phyloP scores from a whole-genome alignment of 2,888 invertebrate species.

The Pollenia amentaria region DNA sequence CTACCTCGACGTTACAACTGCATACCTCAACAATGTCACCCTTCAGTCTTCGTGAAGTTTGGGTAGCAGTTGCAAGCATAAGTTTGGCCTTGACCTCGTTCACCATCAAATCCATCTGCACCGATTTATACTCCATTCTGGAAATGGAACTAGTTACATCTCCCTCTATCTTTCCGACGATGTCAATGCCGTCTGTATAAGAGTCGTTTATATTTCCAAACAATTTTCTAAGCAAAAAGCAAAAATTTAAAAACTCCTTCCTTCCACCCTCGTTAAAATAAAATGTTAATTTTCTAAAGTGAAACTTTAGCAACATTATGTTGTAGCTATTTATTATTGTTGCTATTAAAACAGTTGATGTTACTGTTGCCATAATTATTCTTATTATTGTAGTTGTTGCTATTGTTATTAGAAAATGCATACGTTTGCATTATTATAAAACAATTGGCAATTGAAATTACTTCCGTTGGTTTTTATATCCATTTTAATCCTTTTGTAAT shows the following conservation, averaged over 20 bases:
- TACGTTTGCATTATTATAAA: slow-evolving; percentile 72
- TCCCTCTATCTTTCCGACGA: too few species aligned
- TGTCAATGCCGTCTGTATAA: too few species aligned
- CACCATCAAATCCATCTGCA: too few species aligned
- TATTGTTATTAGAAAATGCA: slow-evolving; percentile 64
- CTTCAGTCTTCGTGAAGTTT: too few species aligned
- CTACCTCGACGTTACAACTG: too few species aligned
- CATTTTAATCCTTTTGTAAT: slow-evolving; percentile 71
- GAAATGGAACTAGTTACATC: too few species aligned
- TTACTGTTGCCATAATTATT: slow-evolving; percentile 14
- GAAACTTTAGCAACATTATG: slow-evolving; percentile 65
- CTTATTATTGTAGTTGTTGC: slow-evolving; percentile 35
- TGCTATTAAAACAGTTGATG: slow-evolving; percentile 32
- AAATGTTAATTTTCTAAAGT: slow-evolving; percentile 74
- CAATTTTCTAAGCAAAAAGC: background rate
- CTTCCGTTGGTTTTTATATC: slow-evolving; percentile 70
- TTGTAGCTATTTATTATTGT: slow-evolving; percentile 30
- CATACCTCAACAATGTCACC: too few species aligned
- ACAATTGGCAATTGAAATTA: slow-evolving; percentile 74
- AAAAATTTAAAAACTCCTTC: background rate
- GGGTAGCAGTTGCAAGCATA: too few species aligned
- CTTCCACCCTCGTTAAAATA: background rate
- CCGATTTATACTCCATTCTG: too few species aligned
- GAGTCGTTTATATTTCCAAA: background rate
- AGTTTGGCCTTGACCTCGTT: too few species aligned